Base-by-base conservation (phyloP, 2,888 invertebrate species). In the Agrilus mali region DNA sequence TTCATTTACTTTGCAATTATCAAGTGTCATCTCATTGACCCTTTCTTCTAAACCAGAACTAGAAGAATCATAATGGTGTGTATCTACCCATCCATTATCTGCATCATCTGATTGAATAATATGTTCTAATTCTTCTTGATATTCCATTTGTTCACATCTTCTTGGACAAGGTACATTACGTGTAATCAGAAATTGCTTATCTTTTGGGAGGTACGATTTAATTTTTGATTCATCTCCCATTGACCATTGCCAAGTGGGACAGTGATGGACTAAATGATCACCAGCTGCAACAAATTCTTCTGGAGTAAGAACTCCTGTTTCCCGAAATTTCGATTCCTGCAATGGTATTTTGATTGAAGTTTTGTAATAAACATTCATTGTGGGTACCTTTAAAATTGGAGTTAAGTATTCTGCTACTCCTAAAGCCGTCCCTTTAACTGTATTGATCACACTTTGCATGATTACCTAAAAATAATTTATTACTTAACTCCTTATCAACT, bases 171-270 rank as follows among this genome's bases (percentile, higher is more conserved):
- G 95, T 14, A 99, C 95, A 77, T 95, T 97, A 53, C 88, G 79
- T 1, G 97, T 98, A 40, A 97, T 82, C 40, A 99, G 77, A 68
- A 94, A 99, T 68, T 99, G 98, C 67, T 97, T 97, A 57, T 94
- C 88, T 59, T 80, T 73, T 0, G 98, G 98, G 49, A 98, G 74
- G 69, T 95, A 97, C 1, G 86, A 69, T 60, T 93, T 89, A 20
- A 80, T 69, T 68, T 87, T 87, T n/a, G 82, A 73, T 53, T 90
- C 87, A 64, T 97, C 96, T 0, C 95, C 96, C 53, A 77, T 74
- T 1, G 89, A 84, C 98, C 98, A 99, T 61, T 94, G 90, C 98
- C 98, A 99, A 0, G 98, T 97, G 1, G 98, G 97, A 62, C 97
- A 99, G 63, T 97, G 96, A 68, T 98, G 96, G 0, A 97, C 96